phyloP scores from a whole-genome alignment of 2,113 vertebrate species.

The Brevimyrus niger region DNA sequence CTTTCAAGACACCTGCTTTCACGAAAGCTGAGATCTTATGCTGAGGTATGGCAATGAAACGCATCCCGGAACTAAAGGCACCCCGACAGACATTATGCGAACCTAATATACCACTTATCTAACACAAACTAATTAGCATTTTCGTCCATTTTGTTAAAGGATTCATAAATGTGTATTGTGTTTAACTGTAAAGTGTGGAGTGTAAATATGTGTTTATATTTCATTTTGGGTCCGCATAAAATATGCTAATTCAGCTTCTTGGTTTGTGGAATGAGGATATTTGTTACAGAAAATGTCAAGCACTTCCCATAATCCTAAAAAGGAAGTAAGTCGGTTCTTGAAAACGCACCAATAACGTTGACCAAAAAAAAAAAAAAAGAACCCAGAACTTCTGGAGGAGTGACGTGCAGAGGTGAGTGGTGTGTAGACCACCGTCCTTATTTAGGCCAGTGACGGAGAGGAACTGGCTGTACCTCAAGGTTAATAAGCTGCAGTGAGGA shows the following conservation, averaged over 20 bases:
- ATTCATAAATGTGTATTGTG: not conserved
- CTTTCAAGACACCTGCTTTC: conserved; percentile 51
- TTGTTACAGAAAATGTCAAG: not conserved
- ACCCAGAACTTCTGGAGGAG: not conserved
- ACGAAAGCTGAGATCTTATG: conserved; percentile 44
- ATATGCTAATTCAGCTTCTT: not conserved
- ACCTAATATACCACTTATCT: not conserved
- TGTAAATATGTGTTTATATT: not conserved
- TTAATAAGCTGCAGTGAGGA: not conserved
- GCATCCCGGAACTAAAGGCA: not conserved
- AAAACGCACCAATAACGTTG: not conserved
- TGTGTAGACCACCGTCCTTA: not conserved
- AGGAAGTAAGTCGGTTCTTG: not conserved
- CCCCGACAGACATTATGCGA: not conserved
- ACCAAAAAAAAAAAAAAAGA: not conserved
- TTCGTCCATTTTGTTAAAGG: not conserved
- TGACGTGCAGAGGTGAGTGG: not conserved
- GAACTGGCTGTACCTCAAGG: not conserved
- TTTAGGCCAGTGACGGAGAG: not conserved
- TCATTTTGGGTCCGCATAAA: not conserved
- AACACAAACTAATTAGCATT: too few relatives aligned
- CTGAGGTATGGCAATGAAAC: not conserved
- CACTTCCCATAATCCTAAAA: not conserved
- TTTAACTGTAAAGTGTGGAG: not conserved
- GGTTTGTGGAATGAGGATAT: not conserved